Percentiles rank a stretch among this genome's conserved stretches.
phyloP scores from a whole-genome alignment of 1,140 invertebrate genomes.

The Drosophila hydei region DNA sequence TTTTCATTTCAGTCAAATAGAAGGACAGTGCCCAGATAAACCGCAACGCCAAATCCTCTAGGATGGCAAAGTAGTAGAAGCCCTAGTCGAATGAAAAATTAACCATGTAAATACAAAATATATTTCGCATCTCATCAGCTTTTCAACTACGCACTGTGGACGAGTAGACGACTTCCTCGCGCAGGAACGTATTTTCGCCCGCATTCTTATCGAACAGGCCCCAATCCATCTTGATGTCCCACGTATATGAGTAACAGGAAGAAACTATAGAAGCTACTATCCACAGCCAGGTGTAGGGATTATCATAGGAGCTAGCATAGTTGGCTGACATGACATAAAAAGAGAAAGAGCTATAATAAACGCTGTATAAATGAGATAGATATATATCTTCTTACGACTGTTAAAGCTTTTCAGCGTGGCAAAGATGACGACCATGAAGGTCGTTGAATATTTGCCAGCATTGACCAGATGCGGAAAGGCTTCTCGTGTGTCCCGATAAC shows the following conservation, averaged over 20 bases:
- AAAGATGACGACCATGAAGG: constrained; percentile 97
- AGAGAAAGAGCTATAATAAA: constrained; percentile 5
- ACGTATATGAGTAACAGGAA: constrained; percentile 94
- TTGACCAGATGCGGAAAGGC: constrained; percentile 98
- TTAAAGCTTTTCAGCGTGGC: constrained; percentile 89
- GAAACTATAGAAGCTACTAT: constrained; percentile 90
- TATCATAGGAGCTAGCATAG: constrained; percentile 87
- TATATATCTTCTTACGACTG: constrained; percentile 85
- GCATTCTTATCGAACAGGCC: constrained; percentile 95
- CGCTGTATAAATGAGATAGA: neutral
- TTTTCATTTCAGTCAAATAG: constrained; percentile 92
- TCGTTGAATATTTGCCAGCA: constrained; percentile 99
- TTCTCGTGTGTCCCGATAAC: constrained; percentile 95
- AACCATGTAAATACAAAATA: neutral
- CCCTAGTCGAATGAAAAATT: constrained; percentile 84
- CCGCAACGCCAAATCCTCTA: constrained; percentile 97
- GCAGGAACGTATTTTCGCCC: constrained; percentile 91
- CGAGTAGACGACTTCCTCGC: constrained; percentile 92
- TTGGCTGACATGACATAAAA: constrained; percentile 83
- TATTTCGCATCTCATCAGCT: neutral
- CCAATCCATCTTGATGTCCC: constrained; percentile 99
- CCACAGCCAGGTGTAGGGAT: constrained; percentile 93
- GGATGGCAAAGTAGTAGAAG: constrained; percentile 98
- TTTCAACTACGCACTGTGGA: constrained; percentile 85
- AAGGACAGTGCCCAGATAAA: constrained; percentile 97